A percentile compares a stretch with the other conserved stretches of the same genome.
These are phyloP conservation scores for Engystomops pustulosus DNA, from an alignment of 2,113 vertebrate species.

Conservation along the genomic window DNA sequence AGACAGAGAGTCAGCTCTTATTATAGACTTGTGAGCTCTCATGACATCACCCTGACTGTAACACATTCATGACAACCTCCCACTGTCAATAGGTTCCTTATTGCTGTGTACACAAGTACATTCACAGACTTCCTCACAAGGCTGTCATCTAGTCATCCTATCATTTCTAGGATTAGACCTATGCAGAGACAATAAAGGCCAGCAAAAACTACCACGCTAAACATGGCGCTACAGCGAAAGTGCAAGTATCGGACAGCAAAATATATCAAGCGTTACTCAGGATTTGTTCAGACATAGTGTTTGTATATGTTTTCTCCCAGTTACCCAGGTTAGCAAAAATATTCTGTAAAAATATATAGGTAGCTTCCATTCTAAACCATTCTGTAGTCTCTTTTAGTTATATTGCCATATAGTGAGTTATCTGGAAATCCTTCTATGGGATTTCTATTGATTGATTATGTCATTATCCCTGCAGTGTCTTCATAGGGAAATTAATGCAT, in stretches of 20 bases:
- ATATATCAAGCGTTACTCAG: background rate
- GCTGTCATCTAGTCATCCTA: background rate
- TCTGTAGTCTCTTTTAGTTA: background rate
- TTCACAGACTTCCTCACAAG: background rate
- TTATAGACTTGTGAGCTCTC: background rate
- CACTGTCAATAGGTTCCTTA: background rate
- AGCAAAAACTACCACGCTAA: constrained; percentile 8
- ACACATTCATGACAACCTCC: constrained; percentile 9
- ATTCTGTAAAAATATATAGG: constrained; percentile 39
- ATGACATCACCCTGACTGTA: background rate
- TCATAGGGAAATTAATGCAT: background rate
- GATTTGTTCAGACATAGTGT: background rate
- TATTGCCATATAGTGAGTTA: background rate
- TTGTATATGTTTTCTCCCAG: background rate
- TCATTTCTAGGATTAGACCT: background rate
- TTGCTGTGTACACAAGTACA: constrained; percentile 22
- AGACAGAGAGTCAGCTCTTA: background rate
- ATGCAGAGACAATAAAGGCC: background rate
- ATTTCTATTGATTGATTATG: too few species aligned
- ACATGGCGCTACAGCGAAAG: background rate
- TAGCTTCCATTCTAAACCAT: background rate
- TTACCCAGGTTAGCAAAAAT: constrained; percentile 3
- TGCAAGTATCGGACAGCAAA: background rate
- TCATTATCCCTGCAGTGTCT: too few species aligned
- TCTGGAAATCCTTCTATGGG: background rate